These are phyloP conservation scores for Zoanthus sansibaricus DNA, from an alignment of 92 coral and sea anemone genomes.

Conservation along the genomic window DNA sequence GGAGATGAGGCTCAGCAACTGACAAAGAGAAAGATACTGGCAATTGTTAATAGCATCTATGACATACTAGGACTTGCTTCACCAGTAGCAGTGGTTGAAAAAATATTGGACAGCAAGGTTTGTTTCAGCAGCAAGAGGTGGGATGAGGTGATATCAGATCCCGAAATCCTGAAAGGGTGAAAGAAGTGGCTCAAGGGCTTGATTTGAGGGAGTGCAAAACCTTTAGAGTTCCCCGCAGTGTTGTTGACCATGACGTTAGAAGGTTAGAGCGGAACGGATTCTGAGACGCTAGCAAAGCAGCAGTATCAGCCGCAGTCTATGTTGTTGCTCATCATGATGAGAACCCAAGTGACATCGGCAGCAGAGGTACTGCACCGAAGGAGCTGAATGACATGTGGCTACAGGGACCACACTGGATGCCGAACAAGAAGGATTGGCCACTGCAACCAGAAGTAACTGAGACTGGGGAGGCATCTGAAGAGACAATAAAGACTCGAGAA, in stretches of 20 bases:
- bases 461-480: no score
- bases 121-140: slow-evolving; percentile 42
- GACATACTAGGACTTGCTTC: slow-evolving; percentile 52
- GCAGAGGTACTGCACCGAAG: no score
- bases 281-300: slow-evolving; percentile 66
- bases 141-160: slow-evolving; percentile 63
- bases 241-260: slow-evolving; percentile 24
- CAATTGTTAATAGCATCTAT: not conserved
- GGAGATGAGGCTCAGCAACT: slow-evolving; percentile 19
- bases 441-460: no score
- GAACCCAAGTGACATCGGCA: not conserved
- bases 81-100: slow-evolving; percentile 63
- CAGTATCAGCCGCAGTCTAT: slow-evolving; percentile 50
- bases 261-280: slow-evolving; percentile 62
- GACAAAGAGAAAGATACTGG: slow-evolving; percentile 55
- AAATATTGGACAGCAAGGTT: slow-evolving; percentile 17
- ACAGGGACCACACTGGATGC: no score
- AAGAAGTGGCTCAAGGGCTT: slow-evolving; percentile 48
- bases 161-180: slow-evolving; percentile 55
- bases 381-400: no score
- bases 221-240: slow-evolving; percentile 69
- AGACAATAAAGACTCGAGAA: no score
- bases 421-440: no score
- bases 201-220: slow-evolving; percentile 9
- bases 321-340: not conserved